A percentile compares a stretch with the other conserved stretches of the same genome.
These are phyloP conservation scores for Falco naumanni DNA, from an alignment of 2,797 vertebrate species.

Conservation along the genomic window DNA sequence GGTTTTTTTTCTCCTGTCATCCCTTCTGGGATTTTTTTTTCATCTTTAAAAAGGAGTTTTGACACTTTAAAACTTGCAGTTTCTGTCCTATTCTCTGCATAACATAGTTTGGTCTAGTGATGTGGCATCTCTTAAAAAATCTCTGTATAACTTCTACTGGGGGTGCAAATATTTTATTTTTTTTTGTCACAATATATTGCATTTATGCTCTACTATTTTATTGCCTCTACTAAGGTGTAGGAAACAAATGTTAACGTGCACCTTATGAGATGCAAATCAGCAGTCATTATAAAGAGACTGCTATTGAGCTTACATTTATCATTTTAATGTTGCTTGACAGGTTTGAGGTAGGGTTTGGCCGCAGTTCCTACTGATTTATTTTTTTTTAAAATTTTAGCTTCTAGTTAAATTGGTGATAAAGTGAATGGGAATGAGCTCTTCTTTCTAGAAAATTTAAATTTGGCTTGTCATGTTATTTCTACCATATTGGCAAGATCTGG, in stretches of 20 bases:
- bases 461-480: neutral
- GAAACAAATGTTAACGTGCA: neutral
- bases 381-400: neutral
- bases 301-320: neutral
- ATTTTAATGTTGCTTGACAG: neutral
- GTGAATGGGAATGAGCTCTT: neutral
- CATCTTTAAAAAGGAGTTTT: neutral
- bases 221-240: neutral
- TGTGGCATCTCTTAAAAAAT: neutral
- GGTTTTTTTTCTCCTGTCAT: neutral
- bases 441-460: neutral
- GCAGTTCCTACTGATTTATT: neutral
- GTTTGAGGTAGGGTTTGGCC: neutral
- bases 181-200: neutral
- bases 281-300: neutral
- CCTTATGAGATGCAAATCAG: neutral
- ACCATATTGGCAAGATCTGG: neutral
- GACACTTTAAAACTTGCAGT: neutral
- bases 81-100: neutral
- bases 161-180: neutral
- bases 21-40: neutral
- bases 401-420: neutral
- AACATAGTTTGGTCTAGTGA: neutral
- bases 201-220: neutral
- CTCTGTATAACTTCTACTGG: neutral